Evolutionary conservation across 2,888 invertebrate genomes (phyloP).

Genomic region (Ommatoiulus sabulosus): DNA sequence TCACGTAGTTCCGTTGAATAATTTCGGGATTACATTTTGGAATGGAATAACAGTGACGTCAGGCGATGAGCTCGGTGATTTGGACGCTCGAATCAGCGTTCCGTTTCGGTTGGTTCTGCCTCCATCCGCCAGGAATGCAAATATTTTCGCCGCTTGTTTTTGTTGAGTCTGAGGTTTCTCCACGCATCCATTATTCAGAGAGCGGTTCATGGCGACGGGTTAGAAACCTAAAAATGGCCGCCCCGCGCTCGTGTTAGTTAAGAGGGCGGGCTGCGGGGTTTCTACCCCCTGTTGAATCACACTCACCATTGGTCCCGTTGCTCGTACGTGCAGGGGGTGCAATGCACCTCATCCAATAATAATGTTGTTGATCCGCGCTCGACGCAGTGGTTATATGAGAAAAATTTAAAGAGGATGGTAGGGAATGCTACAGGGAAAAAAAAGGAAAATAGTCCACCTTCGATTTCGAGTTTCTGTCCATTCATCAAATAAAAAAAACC

Average conservation of each 20-base stretch:
- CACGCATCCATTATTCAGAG: slow-evolving; percentile 16
- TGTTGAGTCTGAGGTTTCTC: not conserved
- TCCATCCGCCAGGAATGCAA: not conserved
- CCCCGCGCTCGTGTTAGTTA: not conserved
- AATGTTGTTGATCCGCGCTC: slow-evolving; percentile 13
- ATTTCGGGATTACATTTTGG: no score
- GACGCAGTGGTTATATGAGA: not conserved
- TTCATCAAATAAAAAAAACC: no score
- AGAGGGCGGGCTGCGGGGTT: not conserved
- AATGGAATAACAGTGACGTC: not conserved
- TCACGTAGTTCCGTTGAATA: no score
- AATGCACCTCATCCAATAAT: slow-evolving; percentile 30
- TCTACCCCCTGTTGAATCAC: not conserved
- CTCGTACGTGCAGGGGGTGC: slow-evolving; percentile 12
- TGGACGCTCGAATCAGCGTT: not conserved
- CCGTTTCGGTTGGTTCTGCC: not conserved
- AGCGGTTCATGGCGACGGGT: not conserved
- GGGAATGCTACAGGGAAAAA: not conserved
- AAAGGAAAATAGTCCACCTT: no score
- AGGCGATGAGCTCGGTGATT: no score
- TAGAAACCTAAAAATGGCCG: not conserved
- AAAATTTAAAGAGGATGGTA: not conserved
- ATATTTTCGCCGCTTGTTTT: not conserved
- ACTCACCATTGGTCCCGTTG: slow-evolving; percentile 33
- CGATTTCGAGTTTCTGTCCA: no score